phyloP scores from a whole-genome alignment of 92 coral and sea anemone genomes.

The Heteractis magnifica region DNA sequence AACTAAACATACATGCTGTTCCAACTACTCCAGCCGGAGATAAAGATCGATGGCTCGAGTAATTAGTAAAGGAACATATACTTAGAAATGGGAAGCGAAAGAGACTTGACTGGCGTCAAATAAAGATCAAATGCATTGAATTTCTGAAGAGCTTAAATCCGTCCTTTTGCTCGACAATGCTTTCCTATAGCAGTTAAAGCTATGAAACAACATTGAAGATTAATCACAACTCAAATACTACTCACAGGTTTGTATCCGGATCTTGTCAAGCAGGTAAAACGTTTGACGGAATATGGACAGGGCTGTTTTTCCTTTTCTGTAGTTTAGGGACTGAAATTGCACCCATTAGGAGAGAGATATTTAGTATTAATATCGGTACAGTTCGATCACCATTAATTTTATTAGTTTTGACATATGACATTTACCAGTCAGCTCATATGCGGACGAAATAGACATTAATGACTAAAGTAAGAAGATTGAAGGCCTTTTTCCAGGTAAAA shows the following conservation, averaged over 20 bases:
- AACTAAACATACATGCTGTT: not conserved
- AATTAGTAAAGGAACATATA: constrained; percentile 18
- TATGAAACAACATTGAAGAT: constrained; percentile 12
- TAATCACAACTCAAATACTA: not conserved
- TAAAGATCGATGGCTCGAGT: constrained; percentile 15
- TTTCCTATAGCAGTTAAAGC: constrained; percentile 25
- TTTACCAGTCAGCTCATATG: constrained; percentile 1
- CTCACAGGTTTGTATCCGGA: not conserved
- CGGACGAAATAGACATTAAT: not conserved
- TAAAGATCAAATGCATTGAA: constrained; percentile 13
- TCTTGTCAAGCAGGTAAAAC: not conserved
- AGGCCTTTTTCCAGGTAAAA: not conserved
- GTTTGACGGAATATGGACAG: not conserved
- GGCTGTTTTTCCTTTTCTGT: not conserved
- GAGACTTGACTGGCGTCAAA: constrained; percentile 26
- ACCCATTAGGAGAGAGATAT: not conserved
- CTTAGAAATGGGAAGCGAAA: constrained; percentile 13
- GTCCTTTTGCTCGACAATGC: constrained; percentile 17
- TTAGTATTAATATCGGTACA: not conserved
- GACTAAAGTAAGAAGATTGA: not conserved
- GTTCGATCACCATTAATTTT: not conserved
- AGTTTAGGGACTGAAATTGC: not conserved
- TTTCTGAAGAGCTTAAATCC: constrained; percentile 29
- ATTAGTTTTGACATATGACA: not conserved
- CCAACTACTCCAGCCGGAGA: not conserved